Base-by-base conservation (phyloP, 2,113 vertebrate genomes). In the Potamarius usumacintae region DNA sequence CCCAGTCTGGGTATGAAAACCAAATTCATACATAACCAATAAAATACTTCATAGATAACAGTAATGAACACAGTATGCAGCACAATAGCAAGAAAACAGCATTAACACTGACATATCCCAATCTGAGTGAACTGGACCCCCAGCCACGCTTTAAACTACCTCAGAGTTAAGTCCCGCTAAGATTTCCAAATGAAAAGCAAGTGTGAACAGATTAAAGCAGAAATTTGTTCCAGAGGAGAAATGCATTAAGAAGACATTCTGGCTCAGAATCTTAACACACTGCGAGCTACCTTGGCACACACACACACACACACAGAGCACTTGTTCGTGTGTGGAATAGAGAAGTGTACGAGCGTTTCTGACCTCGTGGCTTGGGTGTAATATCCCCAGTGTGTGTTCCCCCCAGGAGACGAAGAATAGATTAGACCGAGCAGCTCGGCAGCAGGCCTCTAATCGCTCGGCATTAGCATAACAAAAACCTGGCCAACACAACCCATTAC, bases 401-500 rank as follows among this genome's bases (percentile, higher is more conserved):
- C 85, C 82, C 86, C 63, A 34, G 67, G 85, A 80, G 87, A 88
- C 52, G 42, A 72, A 72, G 88, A 84, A 90, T 86, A 87, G 88
- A 91, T 91, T 88, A 91, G 90, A 86, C 77, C 18, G 82, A 25
- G 87, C 82, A 85, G 90, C 89, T 88, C 88, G 86, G 89, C 87
- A 88, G 90, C 89, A 86, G 90, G 89, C 89, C 89, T 87, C 90
- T 91, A 90, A 90, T 90, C 90, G 89, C 87, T 85, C 85, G 25
- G 83, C 83, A 91, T 90, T 91, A 90, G 85, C 90, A 91, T 91
- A 89, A 90, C 90, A 91, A 91, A 91, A 88, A 62, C 87, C 86
- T 82, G 89, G 87, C 90, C 87, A 89, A 87, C 90, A 91, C 85
- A 91, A 84, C 89, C 90, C 89, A 91, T 91, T 91, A 91, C 89